Conservation (phyloP, 2,888 invertebrate species). For the Venusia cambrica region DNA sequence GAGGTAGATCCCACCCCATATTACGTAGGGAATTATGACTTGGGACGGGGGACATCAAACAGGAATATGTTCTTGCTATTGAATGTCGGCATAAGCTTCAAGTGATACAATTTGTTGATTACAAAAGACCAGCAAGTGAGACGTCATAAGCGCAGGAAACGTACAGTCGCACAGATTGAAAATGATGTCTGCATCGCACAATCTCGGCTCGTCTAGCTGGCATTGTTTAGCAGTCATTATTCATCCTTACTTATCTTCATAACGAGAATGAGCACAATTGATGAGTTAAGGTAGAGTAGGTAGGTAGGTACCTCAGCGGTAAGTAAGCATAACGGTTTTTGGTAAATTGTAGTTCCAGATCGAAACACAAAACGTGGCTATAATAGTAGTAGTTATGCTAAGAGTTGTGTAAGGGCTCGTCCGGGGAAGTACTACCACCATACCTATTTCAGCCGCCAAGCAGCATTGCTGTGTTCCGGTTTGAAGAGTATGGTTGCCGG, state of each 20-base stretch:
- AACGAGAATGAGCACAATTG: conserved; percentile 8
- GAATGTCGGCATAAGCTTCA: conserved; percentile 62
- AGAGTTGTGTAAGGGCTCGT: too few relatives aligned
- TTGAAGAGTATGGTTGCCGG: too few relatives aligned
- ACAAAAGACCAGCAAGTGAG: conserved; percentile 80
- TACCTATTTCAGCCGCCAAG: too few relatives aligned
- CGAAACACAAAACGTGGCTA: too few relatives aligned
- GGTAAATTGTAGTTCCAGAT: too few relatives aligned
- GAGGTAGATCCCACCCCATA: too few relatives aligned
- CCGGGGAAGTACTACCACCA: too few relatives aligned
- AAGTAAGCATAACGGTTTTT: too few relatives aligned
- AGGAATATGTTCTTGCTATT: conserved; percentile 68
- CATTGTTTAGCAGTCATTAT: conserved; percentile 28
- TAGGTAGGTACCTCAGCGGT: too few relatives aligned
- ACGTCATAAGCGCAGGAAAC: conserved; percentile 71
- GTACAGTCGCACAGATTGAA: conserved; percentile 67
- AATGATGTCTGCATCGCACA: conserved; percentile 62
- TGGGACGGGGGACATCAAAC: conserved; percentile 59
- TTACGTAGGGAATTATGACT: too few relatives aligned
- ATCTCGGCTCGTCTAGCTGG: conserved; percentile 39
- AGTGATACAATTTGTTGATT: conserved; percentile 75
- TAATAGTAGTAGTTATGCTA: too few relatives aligned
- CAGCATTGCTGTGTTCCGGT: too few relatives aligned
- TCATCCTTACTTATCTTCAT: conserved; percentile 5
- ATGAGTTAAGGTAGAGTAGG: not conserved